Evolutionary conservation across 2,797 vertebrate species (phyloP).

Genomic region (Gallinago solitaria): DNA sequence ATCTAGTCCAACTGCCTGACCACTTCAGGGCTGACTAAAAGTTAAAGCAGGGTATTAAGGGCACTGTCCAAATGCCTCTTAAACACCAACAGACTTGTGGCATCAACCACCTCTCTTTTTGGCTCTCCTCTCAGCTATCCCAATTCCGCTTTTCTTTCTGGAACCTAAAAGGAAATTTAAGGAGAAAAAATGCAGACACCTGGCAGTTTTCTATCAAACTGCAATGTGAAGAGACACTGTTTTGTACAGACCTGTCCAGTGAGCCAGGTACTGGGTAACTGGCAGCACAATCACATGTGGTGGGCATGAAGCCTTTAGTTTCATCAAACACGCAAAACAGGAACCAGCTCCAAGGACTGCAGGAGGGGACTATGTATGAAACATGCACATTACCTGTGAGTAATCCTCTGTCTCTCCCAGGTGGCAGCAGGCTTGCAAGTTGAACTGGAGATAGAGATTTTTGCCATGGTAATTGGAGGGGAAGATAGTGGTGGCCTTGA

Average conservation of each 20-base stretch:
- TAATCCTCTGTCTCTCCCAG: constrained; percentile 65
- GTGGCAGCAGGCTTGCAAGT: constrained; percentile 87
- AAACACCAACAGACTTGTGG: not conserved
- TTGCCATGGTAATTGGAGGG: constrained; percentile 72
- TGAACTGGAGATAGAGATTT: constrained; percentile 84
- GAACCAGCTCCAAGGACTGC: not conserved
- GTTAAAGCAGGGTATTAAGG: not conserved
- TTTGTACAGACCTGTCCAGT: not conserved
- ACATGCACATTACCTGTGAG: not conserved
- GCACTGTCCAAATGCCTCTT: not conserved
- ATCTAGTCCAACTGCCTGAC: not conserved
- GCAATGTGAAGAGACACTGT: not conserved
- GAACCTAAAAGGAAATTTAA: not conserved
- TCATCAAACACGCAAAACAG: not conserved
- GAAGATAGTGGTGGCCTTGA: constrained; percentile 35
- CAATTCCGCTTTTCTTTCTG: not conserved
- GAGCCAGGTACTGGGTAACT: not conserved
- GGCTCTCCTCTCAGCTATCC: not conserved
- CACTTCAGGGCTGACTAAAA: not conserved
- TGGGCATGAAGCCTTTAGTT: not conserved
- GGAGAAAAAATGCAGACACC: not conserved
- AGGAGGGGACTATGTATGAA: not conserved
- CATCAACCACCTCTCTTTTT: not conserved
- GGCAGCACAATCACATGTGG: not conserved
- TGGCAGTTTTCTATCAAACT: not conserved